phyloP scores from a whole-genome alignment of 2,797 vertebrate genomes.

The Sibirionetta formosa region DNA sequence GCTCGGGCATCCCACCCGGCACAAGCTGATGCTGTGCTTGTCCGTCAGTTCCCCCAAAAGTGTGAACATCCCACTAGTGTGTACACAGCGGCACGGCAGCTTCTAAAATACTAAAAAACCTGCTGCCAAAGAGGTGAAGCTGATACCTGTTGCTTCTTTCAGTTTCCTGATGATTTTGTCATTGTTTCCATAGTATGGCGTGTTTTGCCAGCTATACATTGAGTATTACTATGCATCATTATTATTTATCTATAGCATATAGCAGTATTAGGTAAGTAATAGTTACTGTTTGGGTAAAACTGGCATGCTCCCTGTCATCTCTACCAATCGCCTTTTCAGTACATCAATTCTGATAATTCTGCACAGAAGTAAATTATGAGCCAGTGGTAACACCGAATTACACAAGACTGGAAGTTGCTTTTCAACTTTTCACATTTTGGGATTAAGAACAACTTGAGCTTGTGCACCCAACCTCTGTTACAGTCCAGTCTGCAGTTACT shows the following conservation, averaged over 20 bases:
- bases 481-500: neutral
- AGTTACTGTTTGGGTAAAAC: neutral
- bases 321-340: neutral
- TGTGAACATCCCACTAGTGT: too few relatives aligned
- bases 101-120: too few relatives aligned
- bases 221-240: neutral
- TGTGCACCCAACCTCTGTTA: neutral
- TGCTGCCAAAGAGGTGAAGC: neutral
- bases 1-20: too few relatives aligned
- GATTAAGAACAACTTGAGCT: neutral
- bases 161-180: constrained; percentile 7
- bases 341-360: neutral
- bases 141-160: neutral
- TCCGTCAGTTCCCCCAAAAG: too few relatives aligned
- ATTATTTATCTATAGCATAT: neutral
- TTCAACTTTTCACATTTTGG: neutral
- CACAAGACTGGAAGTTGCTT: neutral
- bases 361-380: neutral
- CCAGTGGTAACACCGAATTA: neutral
- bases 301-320: neutral
- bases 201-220: neutral
- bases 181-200: neutral
- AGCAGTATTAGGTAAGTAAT: neutral
- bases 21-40: too few relatives aligned
- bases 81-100: too few relatives aligned